Conservation (phyloP, 2,888 invertebrate species). For the Opisthograptis luteolata region DNA sequence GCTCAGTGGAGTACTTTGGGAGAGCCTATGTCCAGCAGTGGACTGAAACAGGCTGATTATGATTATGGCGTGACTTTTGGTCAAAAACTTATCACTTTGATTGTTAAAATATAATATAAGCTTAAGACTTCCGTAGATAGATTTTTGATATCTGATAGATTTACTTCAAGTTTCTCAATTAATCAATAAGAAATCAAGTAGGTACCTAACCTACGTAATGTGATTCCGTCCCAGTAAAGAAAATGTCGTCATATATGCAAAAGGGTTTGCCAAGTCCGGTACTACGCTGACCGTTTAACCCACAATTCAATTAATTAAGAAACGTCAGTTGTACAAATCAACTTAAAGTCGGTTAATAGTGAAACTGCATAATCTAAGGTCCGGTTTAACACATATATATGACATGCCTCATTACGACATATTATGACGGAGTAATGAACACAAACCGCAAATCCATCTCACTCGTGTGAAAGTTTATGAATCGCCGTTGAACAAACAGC, state of each 20-base stretch:
- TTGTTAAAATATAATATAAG: too few relatives aligned
- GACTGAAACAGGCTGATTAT: not conserved
- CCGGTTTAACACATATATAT: constrained; percentile 29
- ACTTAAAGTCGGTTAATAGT: constrained; percentile 25
- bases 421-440: constrained; percentile 15
- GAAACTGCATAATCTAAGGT: constrained; percentile 26
- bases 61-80: too few relatives aligned
- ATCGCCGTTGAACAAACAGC: constrained; percentile 1
- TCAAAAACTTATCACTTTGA: too few relatives aligned
- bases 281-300: constrained; percentile 32
- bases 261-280: constrained; percentile 23
- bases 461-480: constrained; percentile 25
- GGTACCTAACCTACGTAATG: too few relatives aligned
- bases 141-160: too few relatives aligned
- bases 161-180: constrained; percentile 8
- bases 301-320: constrained; percentile 31
- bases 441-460: constrained; percentile 27
- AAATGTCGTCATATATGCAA: constrained; percentile 19
- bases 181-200: not conserved
- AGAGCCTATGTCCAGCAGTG: too few relatives aligned
- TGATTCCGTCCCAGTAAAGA: constrained; percentile 9
- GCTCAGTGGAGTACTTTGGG: too few relatives aligned
- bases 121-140: too few relatives aligned
- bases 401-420: constrained; percentile 31
- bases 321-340: constrained; percentile 30